Evolutionary conservation across 2,888 invertebrate species (phyloP).

Genomic region (Zaprionus bogoriensis): DNA sequence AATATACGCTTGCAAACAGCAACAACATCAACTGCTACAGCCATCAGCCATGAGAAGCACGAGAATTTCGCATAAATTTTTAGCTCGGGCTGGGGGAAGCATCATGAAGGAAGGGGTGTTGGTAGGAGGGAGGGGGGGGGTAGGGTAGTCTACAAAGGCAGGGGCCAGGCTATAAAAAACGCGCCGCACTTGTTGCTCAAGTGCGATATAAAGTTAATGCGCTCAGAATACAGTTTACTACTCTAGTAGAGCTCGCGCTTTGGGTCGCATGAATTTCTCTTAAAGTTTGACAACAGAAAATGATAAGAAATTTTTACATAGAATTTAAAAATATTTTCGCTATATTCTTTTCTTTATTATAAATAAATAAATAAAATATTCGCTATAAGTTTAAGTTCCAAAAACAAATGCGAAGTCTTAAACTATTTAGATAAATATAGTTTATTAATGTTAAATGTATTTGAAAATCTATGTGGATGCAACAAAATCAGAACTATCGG

Average conservation of each 20-base stretch:
- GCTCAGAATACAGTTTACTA: slow-evolving; percentile 20
- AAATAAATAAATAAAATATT: too few relatives aligned
- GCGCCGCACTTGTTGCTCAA: slow-evolving; percentile 29
- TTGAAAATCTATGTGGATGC: too few relatives aligned
- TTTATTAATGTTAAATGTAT: too few relatives aligned
- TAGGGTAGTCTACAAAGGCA: not conserved
- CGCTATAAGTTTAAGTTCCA: too few relatives aligned
- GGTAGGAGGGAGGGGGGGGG: not conserved
- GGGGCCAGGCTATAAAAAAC: slow-evolving; percentile 1
- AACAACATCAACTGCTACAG: slow-evolving; percentile 7
- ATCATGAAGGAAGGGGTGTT: not conserved
- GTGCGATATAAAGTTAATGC: slow-evolving; percentile 40
- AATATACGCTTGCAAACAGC: slow-evolving; percentile 32
- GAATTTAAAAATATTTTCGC: too few relatives aligned
- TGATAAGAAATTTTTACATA: too few relatives aligned
- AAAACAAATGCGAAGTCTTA: too few relatives aligned
- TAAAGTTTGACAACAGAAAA: too few relatives aligned
- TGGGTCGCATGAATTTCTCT: not conserved
- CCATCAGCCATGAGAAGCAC: slow-evolving; percentile 64
- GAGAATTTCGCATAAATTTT: slow-evolving; percentile 73
- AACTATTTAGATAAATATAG: too few relatives aligned
- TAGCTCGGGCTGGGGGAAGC: slow-evolving; percentile 4
- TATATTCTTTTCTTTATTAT: too few relatives aligned
- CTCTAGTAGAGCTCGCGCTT: not conserved
- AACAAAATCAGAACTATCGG: too few relatives aligned